These are phyloP conservation scores for Limnephilus auricula DNA, from an alignment of 2,888 invertebrate genomes.

Conservation along the genomic window DNA sequence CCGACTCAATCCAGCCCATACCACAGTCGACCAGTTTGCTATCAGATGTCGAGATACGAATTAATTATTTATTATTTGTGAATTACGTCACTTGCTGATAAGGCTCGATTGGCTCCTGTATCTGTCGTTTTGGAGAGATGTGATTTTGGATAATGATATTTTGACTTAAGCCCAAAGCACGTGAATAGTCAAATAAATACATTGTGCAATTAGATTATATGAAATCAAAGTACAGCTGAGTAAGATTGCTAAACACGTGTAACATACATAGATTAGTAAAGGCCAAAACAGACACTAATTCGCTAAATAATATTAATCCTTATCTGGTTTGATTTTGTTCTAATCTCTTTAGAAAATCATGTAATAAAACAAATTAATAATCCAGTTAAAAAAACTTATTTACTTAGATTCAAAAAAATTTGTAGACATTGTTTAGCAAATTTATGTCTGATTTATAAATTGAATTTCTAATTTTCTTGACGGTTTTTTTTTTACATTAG, in stretches of 20 bases:
- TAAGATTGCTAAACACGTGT: background rate
- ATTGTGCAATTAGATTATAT: background rate
- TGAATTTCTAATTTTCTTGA: too few species aligned
- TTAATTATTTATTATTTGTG: constrained; percentile 6
- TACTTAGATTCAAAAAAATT: too few species aligned
- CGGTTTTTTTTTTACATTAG: too few species aligned
- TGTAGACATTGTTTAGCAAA: too few species aligned
- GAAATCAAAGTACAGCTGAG: background rate
- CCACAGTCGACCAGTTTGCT: constrained; percentile 4
- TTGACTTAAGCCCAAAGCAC: background rate
- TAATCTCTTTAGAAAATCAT: background rate
- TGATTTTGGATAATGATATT: background rate
- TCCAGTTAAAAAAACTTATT: background rate
- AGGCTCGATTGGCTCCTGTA: background rate
- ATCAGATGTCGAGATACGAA: constrained; percentile 14
- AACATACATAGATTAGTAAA: background rate
- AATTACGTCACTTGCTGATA: background rate
- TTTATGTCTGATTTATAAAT: too few species aligned
- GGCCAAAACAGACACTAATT: background rate
- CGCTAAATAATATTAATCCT: background rate
- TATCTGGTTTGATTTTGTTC: background rate
- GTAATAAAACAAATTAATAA: background rate
- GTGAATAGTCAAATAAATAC: background rate
- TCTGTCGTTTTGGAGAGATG: background rate
- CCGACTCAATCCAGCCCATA: background rate